These are phyloP conservation scores for Linnaemya vulpina DNA, from an alignment of 2,888 invertebrate species.

Conservation along the genomic window DNA sequence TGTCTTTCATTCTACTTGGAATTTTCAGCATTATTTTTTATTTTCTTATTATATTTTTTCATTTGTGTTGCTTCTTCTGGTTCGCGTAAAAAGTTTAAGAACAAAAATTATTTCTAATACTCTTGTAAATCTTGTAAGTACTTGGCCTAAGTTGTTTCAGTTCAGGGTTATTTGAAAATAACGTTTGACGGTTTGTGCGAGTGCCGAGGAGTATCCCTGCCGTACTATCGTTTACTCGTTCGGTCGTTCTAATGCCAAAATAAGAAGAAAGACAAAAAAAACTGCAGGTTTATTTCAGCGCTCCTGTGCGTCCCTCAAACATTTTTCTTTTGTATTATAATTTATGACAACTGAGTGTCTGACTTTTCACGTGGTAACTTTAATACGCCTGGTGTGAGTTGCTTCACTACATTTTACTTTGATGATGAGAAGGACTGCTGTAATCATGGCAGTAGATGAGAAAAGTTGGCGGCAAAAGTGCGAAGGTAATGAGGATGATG, in stretches of 20 bases:
- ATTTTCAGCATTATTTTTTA: slow-evolving; percentile 38
- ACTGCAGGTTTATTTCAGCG: slow-evolving; percentile 47
- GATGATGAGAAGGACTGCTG: slow-evolving; percentile 37
- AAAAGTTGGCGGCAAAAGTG: neutral
- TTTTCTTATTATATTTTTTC: slow-evolving; percentile 9
- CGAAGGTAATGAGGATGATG: slow-evolving; percentile 57
- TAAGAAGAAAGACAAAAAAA: neutral
- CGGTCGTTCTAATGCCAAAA: slow-evolving; percentile 40
- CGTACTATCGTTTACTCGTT: slow-evolving; percentile 51
- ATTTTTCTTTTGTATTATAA: slow-evolving; percentile 60
- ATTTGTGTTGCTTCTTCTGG: slow-evolving; percentile 23
- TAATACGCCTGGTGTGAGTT: slow-evolving; percentile 55
- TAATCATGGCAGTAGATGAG: slow-evolving; percentile 15
- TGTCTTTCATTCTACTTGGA: slow-evolving; percentile 27
- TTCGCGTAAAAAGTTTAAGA: slow-evolving; percentile 63
- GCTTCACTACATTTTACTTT: slow-evolving; percentile 28
- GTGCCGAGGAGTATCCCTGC: slow-evolving; percentile 9
- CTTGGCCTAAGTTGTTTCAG: slow-evolving; percentile 67
- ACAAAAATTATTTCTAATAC: slow-evolving; percentile 69
- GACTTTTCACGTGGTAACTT: slow-evolving; percentile 71
- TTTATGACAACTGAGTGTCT: slow-evolving; percentile 71
- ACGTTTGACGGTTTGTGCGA: slow-evolving; percentile 37
- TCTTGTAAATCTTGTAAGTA: slow-evolving; percentile 71
- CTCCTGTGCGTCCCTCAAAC: slow-evolving; percentile 6
- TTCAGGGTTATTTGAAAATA: slow-evolving; percentile 63